These are phyloP conservation scores for Eira barbara DNA, from an alignment of 2,113 vertebrate species.

Conservation along the genomic window DNA sequence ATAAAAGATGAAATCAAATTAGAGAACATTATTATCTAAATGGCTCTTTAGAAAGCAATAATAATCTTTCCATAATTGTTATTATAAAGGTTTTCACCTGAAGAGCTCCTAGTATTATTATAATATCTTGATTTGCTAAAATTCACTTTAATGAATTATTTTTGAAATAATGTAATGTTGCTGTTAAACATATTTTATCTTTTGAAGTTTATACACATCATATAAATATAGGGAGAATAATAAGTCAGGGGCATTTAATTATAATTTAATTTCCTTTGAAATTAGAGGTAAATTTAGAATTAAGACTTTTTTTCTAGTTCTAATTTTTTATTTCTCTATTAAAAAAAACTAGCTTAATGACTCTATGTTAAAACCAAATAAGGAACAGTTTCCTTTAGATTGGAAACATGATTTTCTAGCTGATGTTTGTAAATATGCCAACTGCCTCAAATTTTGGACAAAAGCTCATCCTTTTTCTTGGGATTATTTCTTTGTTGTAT, in stretches of 20 bases:
- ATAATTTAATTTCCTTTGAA: conserved; percentile 12
- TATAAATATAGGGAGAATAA: neutral
- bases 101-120: neutral
- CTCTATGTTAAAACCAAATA: neutral
- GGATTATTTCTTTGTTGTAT: neutral
- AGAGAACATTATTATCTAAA: neutral
- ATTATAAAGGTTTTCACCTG: neutral
- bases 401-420: neutral
- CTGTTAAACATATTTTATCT: neutral
- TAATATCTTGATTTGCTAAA: conserved; percentile 20
- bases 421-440: neutral
- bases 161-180: neutral
- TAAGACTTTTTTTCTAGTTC: neutral
- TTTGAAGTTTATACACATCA: neutral
- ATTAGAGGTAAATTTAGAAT: neutral
- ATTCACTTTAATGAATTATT: neutral
- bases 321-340: neutral
- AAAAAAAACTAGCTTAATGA: neutral
- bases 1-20: neutral
- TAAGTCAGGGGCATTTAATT: neutral
- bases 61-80: neutral
- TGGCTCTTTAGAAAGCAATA: neutral
- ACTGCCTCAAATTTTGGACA: neutral
- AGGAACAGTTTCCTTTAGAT: neutral
- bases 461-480: neutral